Base-by-base conservation (phyloP, 2,888 invertebrate genomes). In the Chaetogeoica ovagalla region DNA sequence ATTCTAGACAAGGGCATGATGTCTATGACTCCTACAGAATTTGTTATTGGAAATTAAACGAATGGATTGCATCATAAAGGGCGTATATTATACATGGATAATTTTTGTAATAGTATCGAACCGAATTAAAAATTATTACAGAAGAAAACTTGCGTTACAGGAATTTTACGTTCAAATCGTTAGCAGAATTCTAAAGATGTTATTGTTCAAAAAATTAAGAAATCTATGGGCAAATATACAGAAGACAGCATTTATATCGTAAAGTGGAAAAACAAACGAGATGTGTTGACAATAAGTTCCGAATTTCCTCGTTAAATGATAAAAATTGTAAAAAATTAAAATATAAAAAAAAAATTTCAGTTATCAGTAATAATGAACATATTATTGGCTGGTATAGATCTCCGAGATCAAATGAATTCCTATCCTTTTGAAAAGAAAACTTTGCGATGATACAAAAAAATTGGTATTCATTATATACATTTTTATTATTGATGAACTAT, bases 331-430 rank as follows among this genome's bases (percentile, higher is more conserved):
- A 48, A 48, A 68, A 68, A 68, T 48, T 15, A 21, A 23, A 48
- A 6, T 48, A 52, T 52, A 30, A 48, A 52, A 17, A 71, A 63
- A 81, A 70, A 65, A 71, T 83, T 39, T 76, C 82, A n/a, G 83
- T 83, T 39, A 83, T 83, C 23, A 84, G 30, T 30, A 30, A 82
- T 79, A 83, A 81, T 60, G 83, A 82, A 83, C 8, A 66, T 66
- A 66, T n/a, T n/a, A n/a, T n/a, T 66, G 66, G 83, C 83, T 63
- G 83, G 83, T 15, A 52, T 81, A 60, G 75, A 66, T 66, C 66
- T 13, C 23, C 66, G 48, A 66, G 66, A 66, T 48, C 66, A 66
- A 15, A 66, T 66, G 65, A 43, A 52, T 30, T 57, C 74, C 5
- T 74, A 81, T 48, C 39, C 59, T 17, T 66, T 52, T 59, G 74